Conservation (phyloP, 2,113 vertebrate genomes). For the Perognathus longimembris region DNA sequence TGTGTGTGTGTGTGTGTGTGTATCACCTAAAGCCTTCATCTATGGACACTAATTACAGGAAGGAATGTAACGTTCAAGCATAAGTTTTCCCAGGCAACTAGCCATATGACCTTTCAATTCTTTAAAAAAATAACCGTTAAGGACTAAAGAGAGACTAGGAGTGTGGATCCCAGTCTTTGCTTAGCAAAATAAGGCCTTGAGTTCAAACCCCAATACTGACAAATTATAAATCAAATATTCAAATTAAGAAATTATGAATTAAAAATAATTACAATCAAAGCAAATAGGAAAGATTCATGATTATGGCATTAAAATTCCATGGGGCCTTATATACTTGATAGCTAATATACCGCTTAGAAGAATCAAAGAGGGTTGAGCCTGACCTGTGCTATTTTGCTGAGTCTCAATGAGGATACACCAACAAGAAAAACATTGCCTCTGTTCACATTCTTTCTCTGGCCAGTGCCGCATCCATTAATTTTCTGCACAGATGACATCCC, state of each 20-base stretch:
- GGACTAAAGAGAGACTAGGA: too few species aligned
- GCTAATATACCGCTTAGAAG: conserved; percentile 20
- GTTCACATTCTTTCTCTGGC: conserved; percentile 54
- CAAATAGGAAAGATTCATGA: not conserved
- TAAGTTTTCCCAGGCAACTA: conserved; percentile 31
- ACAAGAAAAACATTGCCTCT: conserved; percentile 43
- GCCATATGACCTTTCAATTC: not conserved
- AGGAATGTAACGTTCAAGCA: not conserved
- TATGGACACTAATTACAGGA: conserved; percentile 8
- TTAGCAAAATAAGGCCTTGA: too few species aligned
- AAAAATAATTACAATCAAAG: conserved; percentile 12
- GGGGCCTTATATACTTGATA: not conserved
- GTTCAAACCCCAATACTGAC: too few species aligned
- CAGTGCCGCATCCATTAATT: conserved; percentile 60
- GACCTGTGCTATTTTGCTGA: not conserved
- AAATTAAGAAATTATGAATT: too few species aligned
- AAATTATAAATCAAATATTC: too few species aligned
- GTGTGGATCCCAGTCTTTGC: too few species aligned
- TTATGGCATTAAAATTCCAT: conserved; percentile 17
- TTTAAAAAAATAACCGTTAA: not conserved
- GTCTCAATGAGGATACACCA: not conserved
- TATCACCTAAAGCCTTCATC: not conserved
- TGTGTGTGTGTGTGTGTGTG: too few species aligned
- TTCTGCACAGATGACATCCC: conserved; percentile 52
- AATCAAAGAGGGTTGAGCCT: not conserved